A percentile compares a stretch with the other conserved stretches of the same genome.
These are phyloP conservation scores for Mesodorylaimus sp. DNA, from an alignment of 2,888 invertebrate genomes.

Conservation along the genomic window DNA sequence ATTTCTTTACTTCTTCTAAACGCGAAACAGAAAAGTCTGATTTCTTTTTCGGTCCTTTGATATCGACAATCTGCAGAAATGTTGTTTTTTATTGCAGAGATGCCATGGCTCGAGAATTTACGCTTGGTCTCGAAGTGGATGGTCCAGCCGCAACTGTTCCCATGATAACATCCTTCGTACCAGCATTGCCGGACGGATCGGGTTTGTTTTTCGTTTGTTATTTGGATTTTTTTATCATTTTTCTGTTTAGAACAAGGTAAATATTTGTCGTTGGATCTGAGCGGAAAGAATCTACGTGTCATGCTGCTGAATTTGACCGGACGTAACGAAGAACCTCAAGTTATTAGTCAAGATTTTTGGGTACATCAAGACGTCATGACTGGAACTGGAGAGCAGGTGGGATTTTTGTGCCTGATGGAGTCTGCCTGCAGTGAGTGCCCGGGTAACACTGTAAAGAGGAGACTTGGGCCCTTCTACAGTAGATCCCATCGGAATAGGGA, in stretches of 20 bases:
- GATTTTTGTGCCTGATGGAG: no score
- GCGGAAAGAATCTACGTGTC: slow-evolving; percentile 29
- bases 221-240: no score
- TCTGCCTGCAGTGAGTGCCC: no score
- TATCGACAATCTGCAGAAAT: no score
- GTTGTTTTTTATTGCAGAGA: no score
- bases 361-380: slow-evolving; percentile 26
- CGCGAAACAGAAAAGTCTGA: no score
- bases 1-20: no score
- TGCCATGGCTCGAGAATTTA: slow-evolving; percentile 16
- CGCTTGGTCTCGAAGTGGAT: slow-evolving; percentile 11
- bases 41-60: no score
- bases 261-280: slow-evolving; percentile 28
- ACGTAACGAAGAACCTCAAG: no score
- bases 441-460: no score
- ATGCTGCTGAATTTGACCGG: slow-evolving; percentile 24
- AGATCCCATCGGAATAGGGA: no score
- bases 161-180: slow-evolving; percentile 30
- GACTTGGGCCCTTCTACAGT: no score
- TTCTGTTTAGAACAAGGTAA: slow-evolving; percentile 25
- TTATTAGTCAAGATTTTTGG: slow-evolving; percentile 28
- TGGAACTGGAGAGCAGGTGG: slow-evolving; percentile 28
- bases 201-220: slow-evolving; percentile 14
- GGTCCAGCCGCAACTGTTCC: slow-evolving; percentile 20
- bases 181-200: slow-evolving; percentile 26